Evolutionary conservation across 2,888 invertebrate genomes (phyloP), one percentile per base, ranked within the genome.

Genomic region (Cephus spinipes): DNA sequence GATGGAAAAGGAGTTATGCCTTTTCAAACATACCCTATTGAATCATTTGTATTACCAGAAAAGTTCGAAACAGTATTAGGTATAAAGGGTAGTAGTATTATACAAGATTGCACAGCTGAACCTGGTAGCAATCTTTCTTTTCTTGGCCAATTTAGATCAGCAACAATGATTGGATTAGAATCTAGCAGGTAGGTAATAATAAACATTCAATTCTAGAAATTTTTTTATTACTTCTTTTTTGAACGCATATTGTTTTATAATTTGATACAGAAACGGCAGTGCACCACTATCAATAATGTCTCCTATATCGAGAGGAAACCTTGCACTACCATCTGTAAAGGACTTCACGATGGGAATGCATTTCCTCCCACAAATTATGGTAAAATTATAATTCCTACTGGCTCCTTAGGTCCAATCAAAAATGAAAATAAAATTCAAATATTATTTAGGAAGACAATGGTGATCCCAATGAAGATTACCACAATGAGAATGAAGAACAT

Each of bases 21-120:
- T 11, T 89, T 89, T 81, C 88, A 89, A 83, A 80, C 85, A 31
- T 91, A 90, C 82, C 90, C 91, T 0, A 78, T 86, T 73, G 90
- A 90, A 80, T 84, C 86, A 2, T 88, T 90, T 33, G 35, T 82
- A 23, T 78, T 88, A n/a, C 87, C 91, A 0, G 84, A 85, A 4
- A 87, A 86, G 82, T 90, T 91, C 77, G 87, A 90, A 77, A 77
- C 84, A 11, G 80, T 86, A 73, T 80, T 90, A 74, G 84, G 83
- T 9, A 82, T 83, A 76, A 80, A 84, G 12, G 78, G 81, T 33
- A 74, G 80, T 68, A 79, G 77, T 76, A 76, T 81, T 73, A 79
- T 78, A 12, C 77, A 75, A 12, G 76, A 84, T 11, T 81, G 77
- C n/a, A 33, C 74, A 0, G 73, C 77, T 68, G 82, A 83, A 34